Evolutionary conservation across 2,888 invertebrate genomes (phyloP), one percentile per base, ranked within the genome.

Genomic region (Cryptosula pallasiana): DNA sequence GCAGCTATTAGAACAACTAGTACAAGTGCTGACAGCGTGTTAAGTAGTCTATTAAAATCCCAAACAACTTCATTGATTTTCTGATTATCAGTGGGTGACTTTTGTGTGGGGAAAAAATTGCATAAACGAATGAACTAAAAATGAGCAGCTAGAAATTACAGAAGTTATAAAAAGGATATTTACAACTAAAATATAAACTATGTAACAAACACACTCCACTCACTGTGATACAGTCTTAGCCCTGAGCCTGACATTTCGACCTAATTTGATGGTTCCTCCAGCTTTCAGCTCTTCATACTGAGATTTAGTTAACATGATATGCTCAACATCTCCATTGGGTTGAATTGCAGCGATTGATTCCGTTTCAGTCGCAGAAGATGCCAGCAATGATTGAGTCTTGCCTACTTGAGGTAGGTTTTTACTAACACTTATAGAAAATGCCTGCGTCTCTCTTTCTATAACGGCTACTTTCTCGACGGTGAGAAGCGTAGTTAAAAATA

Each of bases 231-330:
- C 63, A 34, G 63, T n/a, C 34, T 63, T 63, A 2, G 63, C 63
- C n/a, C 63, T 27, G 2, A 63, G 34, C 32, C 63, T 2, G 3
- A 63, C 63, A 32, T 63, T 63, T 34, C 32, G 25, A n/a, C 63
- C 63, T 5, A 63, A 32, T 63, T 63, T 63, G 5, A 63, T 63
- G n/a, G 63, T 63, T 5, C 63, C 63, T 25, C 63, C 63, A 63
- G 63, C 63, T 27, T 63, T 63, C 13, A 63, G 34, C n/a, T 63
- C 63, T n/a, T 63, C 63, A 32, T 63, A 63, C 34, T 63, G 63
- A 13, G 63, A 63, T 32, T 63, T 63, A 13, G 63, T 63, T 63
- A 63, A 63, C 63, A 63, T 63, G 13, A 63, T 63, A 34, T 63
- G 63, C 32, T 63, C 63, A 27, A 63, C 63, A 32, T 27, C 63